Base-by-base conservation (phyloP, 2,797 vertebrate species). In the Poeciliopsis paucimaculata region DNA sequence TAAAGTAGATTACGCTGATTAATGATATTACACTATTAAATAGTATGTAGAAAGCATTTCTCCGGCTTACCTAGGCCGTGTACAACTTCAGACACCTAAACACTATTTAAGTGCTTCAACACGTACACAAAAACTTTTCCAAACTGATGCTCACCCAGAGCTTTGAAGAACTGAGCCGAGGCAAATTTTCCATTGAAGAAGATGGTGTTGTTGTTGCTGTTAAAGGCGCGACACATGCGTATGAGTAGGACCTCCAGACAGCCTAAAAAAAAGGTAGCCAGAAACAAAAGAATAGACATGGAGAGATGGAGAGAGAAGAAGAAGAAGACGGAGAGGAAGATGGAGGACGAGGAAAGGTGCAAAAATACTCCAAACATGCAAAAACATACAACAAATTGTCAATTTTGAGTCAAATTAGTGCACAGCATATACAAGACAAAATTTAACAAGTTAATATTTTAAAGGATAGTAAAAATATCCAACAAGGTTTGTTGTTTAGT, bases 161-260 rank as follows among this genome's bases (percentile, higher is more conserved):
- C 95, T 92, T 97, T 97, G 94, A 98, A 98, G 93, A 98, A 92
- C 79, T 95, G 97, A 62, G 95, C 87, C 2, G 96, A 85, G 11
- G 97, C 97, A 0, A 97, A 98, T 90, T 98, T 98, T 13, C 97
- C 97, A 12, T 97, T 97, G 79, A 98, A 98, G 91, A 97, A 97
- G 79, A 98, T 85, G 1, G 95, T 97, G 94, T 93, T 96, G 95
- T 97, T 98, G 91, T 95, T 85, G 84, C 96, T 93, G 87, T 98
- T 98, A 93, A 97, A 98, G 0, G 96, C 96, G 1, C 96, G 95
- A 83, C 96, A 96, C 97, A 98, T 97, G 18, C 97, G 96, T 85
- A 98, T 97, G 82, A 98, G 95, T 80, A 98, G 95, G 66, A 98
- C 96, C 89, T 98, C 97, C 82, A 98, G 92, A 82, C 97, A 98